Conservation (phyloP, 2,113 vertebrate genomes). For the Aegithalos caudatus region DNA sequence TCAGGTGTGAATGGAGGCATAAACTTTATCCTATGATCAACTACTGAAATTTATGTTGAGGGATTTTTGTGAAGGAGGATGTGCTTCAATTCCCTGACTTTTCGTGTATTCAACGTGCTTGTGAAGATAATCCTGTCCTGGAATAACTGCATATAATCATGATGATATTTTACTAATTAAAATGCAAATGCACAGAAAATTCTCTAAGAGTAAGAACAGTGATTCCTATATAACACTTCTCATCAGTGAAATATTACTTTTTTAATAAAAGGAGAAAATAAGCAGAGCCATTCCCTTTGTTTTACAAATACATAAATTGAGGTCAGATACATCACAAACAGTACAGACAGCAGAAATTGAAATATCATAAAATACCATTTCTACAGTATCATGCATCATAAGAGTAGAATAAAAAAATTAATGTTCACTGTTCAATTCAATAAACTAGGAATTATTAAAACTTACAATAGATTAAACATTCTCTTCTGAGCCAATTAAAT, state of each 20-base stretch:
- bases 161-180: background rate
- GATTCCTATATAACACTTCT: background rate
- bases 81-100: background rate
- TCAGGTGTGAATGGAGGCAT: background rate
- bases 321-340: background rate
- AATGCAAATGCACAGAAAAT: background rate
- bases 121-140: background rate
- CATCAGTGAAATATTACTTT: background rate
- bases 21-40: background rate
- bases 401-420: background rate
- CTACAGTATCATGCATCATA: background rate
- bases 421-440: background rate
- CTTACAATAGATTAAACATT: background rate
- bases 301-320: background rate
- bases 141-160: background rate
- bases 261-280: background rate
- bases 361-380: background rate
- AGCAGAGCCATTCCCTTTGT: background rate
- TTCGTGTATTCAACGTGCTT: accelerated
- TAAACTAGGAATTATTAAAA: background rate
- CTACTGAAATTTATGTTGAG: accelerated
- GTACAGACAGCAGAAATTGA: background rate
- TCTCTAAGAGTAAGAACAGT: background rate
- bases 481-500: background rate
- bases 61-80: background rate